phyloP scores from a whole-genome alignment of 2,888 invertebrate genomes.

The Apotomis betuletana region DNA sequence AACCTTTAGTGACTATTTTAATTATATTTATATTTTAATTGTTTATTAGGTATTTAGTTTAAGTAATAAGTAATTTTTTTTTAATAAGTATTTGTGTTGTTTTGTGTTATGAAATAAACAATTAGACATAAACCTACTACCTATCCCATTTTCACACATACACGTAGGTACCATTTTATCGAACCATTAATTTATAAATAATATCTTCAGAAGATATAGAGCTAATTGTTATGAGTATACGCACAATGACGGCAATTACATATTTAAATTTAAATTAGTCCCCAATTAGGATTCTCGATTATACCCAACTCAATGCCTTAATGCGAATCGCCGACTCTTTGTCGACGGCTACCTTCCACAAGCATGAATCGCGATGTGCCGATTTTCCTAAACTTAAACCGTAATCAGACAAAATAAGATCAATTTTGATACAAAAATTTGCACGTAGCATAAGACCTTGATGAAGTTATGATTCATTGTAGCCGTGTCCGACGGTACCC shows the following conservation, averaged over 20 bases:
- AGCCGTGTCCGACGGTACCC: constrained; percentile 46
- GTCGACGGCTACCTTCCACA: constrained; percentile 41
- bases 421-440: background rate
- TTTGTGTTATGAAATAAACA: too few species aligned
- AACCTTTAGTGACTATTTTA: too few species aligned
- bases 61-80: too few species aligned
- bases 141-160: too few species aligned
- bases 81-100: too few species aligned
- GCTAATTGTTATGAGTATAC: too few species aligned
- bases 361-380: background rate
- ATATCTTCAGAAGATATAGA: too few species aligned
- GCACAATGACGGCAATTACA: background rate
- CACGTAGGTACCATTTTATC: too few species aligned
- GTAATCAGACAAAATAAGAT: background rate
- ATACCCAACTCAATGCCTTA: background rate
- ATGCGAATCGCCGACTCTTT: constrained; percentile 43
- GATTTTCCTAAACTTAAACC: background rate
- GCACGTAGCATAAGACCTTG: background rate
- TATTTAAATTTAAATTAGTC: background rate
- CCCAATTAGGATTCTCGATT: background rate
- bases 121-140: too few species aligned
- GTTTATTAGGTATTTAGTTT: too few species aligned
- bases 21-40: too few species aligned
- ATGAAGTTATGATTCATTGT: background rate
- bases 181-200: too few species aligned